Conservation (phyloP, 2,888 invertebrate genomes). For the Nasonovia ribisnigri region DNA sequence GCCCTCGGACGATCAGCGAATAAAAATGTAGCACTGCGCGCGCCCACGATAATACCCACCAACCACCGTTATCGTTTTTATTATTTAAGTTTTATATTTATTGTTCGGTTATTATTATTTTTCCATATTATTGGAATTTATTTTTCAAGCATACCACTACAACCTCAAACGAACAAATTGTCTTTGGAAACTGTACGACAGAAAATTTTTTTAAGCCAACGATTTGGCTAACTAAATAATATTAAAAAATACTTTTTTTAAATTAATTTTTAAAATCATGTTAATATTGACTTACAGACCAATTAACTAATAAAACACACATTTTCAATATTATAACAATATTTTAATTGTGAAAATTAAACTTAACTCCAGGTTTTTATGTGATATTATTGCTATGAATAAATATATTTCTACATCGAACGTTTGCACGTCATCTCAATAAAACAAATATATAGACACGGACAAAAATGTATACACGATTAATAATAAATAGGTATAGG, state of each 20-base stretch:
- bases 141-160: not conserved
- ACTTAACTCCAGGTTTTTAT: not conserved
- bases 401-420: not conserved
- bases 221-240: not conserved
- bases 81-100: not conserved
- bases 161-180: not conserved
- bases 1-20: not conserved
- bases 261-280: not conserved
- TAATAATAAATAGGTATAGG: no score
- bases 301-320: not conserved
- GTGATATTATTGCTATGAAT: not conserved
- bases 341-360: not conserved
- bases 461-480: not conserved
- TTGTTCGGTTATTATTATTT: not conserved
- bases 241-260: not conserved
- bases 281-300: not conserved
- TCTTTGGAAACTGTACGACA: not conserved
- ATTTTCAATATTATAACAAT: not conserved
- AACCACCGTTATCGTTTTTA: not conserved
- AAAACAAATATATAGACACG: not conserved
- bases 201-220: not conserved
- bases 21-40: not conserved
- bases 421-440: not conserved
- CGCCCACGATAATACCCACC: not conserved
- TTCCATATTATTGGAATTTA: not conserved